phyloP scores from a whole-genome alignment of 2,797 vertebrate species.

The Cheirogaleus major region DNA sequence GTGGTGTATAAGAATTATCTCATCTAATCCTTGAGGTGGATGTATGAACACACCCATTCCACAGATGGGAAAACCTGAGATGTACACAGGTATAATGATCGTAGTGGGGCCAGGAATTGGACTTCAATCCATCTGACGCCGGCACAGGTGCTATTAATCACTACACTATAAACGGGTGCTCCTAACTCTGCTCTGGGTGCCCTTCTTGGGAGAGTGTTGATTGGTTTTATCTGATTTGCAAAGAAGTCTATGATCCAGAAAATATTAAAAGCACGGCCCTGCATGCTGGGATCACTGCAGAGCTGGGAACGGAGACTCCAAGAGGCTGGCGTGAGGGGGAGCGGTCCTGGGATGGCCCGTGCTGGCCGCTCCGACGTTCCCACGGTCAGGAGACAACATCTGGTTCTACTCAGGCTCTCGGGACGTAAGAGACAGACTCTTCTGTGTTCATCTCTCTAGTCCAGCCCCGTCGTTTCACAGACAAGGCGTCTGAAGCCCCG shows the following conservation, averaged over 20 bases:
- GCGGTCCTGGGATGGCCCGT: background rate
- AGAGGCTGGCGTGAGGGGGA: background rate
- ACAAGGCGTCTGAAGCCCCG: background rate
- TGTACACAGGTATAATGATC: background rate
- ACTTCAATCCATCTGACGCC: background rate
- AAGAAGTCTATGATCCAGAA: background rate
- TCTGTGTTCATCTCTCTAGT: background rate
- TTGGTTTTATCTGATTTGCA: background rate
- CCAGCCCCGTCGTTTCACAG: accelerated
- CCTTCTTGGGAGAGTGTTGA: background rate
- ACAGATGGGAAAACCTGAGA: background rate
- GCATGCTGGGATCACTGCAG: background rate
- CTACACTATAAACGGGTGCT: accelerated
- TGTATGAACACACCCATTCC: background rate
- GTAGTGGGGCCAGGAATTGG: background rate
- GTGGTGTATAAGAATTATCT: background rate
- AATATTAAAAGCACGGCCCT: background rate
- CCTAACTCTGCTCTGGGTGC: background rate
- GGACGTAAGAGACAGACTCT: background rate
- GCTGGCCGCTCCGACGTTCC: background rate
- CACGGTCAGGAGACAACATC: background rate
- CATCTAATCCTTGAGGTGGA: background rate
- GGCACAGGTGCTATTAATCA: background rate
- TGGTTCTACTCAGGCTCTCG: background rate
- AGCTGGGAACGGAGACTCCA: background rate